A percentile compares a stretch with the other conserved stretches of the same genome.
phyloP scores from a whole-genome alignment of 2,797 vertebrate species.

The Kryptolebias ocellatus region DNA sequence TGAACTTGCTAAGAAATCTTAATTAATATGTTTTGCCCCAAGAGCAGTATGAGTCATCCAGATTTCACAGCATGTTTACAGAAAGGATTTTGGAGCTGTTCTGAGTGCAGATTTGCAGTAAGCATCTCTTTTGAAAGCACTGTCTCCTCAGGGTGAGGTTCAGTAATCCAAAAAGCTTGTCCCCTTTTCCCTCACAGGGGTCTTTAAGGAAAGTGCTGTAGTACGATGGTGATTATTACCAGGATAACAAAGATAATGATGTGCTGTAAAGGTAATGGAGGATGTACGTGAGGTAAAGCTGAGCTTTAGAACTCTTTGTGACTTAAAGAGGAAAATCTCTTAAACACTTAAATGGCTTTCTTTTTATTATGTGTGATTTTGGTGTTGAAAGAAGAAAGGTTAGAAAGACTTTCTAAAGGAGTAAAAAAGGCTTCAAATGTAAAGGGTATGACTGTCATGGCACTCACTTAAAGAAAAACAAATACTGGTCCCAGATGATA shows the following conservation, averaged over 20 bases:
- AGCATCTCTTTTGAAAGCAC: conserved; percentile 43
- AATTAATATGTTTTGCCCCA: conserved; percentile 60
- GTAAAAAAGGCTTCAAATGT: not conserved
- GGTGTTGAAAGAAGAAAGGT: not conserved
- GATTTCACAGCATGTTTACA: conserved; percentile 57
- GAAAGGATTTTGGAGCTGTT: conserved; percentile 46
- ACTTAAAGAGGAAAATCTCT: not conserved
- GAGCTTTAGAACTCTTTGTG: conserved; percentile 11
- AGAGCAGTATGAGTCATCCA: conserved; percentile 56
- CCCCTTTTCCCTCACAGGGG: conserved; percentile 22
- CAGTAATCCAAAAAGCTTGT: conserved; percentile 38
- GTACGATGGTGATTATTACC: conserved; percentile 53
- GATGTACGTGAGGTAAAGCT: conserved; percentile 2
- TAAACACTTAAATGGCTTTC: not conserved
- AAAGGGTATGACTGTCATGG: not conserved
- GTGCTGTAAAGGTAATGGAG: conserved; percentile 34
- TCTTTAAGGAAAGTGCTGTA: conserved; percentile 50
- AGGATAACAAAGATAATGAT: conserved; percentile 38
- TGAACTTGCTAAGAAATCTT: conserved; percentile 51
- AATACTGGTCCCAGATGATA: not conserved
- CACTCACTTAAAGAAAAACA: not conserved
- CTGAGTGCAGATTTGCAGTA: conserved; percentile 41
- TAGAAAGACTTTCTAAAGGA: not conserved
- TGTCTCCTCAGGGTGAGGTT: conserved; percentile 51
- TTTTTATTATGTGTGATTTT: not conserved